Evolutionary conservation across 2,888 invertebrate species (phyloP).

Genomic region (Rosalia funebris): DNA sequence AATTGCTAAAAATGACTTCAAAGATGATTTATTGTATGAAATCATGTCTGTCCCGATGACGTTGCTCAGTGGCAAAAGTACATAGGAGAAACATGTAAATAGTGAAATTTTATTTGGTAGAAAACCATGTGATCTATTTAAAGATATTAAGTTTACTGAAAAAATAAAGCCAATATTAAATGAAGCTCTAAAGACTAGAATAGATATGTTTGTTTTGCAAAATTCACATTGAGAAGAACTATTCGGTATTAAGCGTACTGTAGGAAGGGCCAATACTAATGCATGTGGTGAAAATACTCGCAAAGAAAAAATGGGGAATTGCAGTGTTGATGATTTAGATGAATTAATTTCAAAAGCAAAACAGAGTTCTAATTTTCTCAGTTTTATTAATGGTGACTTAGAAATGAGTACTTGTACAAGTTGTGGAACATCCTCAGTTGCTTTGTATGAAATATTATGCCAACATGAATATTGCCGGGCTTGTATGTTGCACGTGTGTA

Average conservation of each 20-base stretch:
- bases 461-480: constrained; percentile 70
- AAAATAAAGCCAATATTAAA: constrained; percentile 73
- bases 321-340: constrained; percentile 38
- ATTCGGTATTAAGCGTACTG: constrained; percentile 68
- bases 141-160: constrained; percentile 73
- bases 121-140: constrained; percentile 79
- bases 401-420: constrained; percentile 49
- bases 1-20: constrained; percentile 80
- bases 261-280: constrained; percentile 48
- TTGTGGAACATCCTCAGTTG: constrained; percentile 64
- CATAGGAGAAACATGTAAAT: constrained; percentile 74
- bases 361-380: constrained; percentile 45
- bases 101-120: constrained; percentile 77
- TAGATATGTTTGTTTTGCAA: constrained; percentile 77
- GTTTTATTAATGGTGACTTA: constrained; percentile 39
- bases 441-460: constrained; percentile 70
- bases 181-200: constrained; percentile 73
- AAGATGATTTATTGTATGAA: constrained; percentile 80
- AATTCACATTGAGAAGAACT: constrained; percentile 68
- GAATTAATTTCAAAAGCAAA: constrained; percentile 45
- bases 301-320: constrained; percentile 25
- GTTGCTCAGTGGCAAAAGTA: constrained; percentile 79
- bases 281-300: constrained; percentile 14
- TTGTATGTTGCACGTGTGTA: constrained; percentile 60
- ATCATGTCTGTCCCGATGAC: constrained; percentile 80